Evolutionary conservation across 2,113 vertebrate species (phyloP).

Genomic region (Deroptyus accipitrinus): DNA sequence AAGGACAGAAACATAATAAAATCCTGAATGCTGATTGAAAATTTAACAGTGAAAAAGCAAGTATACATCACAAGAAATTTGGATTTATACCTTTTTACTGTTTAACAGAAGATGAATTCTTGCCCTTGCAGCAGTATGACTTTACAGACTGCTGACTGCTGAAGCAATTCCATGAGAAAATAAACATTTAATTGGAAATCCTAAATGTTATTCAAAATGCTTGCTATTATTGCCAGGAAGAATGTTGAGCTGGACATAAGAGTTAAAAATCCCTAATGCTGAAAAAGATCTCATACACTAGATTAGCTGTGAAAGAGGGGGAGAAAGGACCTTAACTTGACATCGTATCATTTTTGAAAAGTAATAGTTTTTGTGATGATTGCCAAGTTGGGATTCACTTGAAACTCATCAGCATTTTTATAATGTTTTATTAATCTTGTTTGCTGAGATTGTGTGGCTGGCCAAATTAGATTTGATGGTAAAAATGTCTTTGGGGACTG

Average conservation of each 20-base stretch:
- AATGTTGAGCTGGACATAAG: background rate
- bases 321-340: background rate
- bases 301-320: background rate
- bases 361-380: background rate
- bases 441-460: background rate
- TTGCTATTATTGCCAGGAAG: background rate
- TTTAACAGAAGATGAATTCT: background rate
- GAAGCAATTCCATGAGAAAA: background rate
- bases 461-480: constrained; percentile 20
- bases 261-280: background rate
- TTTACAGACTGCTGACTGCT: background rate
- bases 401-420: constrained; percentile 36
- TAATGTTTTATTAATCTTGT: constrained; percentile 38
- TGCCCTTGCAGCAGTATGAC: background rate
- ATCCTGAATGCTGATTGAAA: background rate
- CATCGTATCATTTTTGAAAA: background rate
- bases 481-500: constrained; percentile 12
- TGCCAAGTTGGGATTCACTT: background rate
- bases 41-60: background rate
- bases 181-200: background rate
- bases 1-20: constrained; percentile 24
- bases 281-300: background rate
- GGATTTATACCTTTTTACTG: background rate
- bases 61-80: background rate
- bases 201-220: background rate